Percentiles rank a stretch among this genome's conserved stretches.
Evolutionary conservation across 2,797 vertebrate species (phyloP).

Genomic region (Sus cebifrons): DNA sequence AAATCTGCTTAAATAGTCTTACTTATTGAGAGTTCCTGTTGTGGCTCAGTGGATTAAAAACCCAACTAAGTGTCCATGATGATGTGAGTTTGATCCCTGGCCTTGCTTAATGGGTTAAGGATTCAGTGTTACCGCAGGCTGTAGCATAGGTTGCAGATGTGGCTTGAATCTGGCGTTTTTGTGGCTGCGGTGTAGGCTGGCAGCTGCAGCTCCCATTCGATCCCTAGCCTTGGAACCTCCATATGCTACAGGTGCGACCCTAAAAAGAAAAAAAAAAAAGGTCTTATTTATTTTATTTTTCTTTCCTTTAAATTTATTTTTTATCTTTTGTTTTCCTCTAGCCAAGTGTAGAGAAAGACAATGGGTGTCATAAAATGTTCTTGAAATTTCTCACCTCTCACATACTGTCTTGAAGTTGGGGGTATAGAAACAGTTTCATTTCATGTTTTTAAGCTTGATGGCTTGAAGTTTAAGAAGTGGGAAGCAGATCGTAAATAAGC

Average conservation of each 20-base stretch:
- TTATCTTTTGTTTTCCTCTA: neutral
- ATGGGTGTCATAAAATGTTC: neutral
- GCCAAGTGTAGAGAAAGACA: neutral
- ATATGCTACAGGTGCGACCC: no score
- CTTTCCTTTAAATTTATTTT: constrained; percentile 56
- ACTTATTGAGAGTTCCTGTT: neutral
- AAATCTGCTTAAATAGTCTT: constrained; percentile 5
- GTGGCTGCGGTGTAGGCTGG: no score
- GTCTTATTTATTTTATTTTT: constrained; percentile 3
- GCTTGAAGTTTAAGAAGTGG: neutral
- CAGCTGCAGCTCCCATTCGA: no score
- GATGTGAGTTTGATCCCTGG: no score
- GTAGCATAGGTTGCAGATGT: no score
- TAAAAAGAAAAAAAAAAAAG: no score
- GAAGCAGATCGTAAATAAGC: neutral
- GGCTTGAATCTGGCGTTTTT: no score
- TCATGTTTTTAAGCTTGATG: constrained; percentile 9
- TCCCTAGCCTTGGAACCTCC: no score
- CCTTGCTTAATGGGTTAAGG: no score
- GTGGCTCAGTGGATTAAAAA: no score
- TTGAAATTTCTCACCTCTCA: constrained; percentile 18
- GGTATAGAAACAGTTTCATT: neutral
- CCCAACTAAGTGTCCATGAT: no score
- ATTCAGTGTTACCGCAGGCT: no score
- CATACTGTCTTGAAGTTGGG: constrained; percentile 18